Base-by-base conservation (phyloP, 1,140 invertebrate species). In the Bursaphelenchus mucronatus region DNA sequence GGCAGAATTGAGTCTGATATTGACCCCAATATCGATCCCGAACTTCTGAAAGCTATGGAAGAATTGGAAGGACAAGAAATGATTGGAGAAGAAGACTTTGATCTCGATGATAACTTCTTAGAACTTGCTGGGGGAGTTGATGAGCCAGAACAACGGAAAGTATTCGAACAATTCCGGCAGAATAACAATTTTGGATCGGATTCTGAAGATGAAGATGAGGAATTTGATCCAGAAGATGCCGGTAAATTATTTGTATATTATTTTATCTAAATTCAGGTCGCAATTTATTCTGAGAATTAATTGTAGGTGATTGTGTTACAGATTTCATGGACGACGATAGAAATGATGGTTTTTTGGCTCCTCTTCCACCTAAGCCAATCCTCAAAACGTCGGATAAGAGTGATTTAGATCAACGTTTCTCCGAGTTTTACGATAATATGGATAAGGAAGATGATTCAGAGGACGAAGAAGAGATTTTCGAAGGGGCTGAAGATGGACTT, bases 81-180 rank as follows among this genome's bases (percentile, higher is more conserved):
- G 83, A 86, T 93, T 80, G 90, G 85, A 81, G 86, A 90, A 0
- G 91, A 92, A 84, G 69, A 90, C 0, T 91, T 92, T 84, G 70
- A 88, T 63, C 81, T 96, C 0, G 92, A 95, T 74, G 92, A 94
- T 83, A 88, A 95, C 84, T 95, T 96, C 80, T 87, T 95, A 15
- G 83, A 87, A 75, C 77, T 90, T 59, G 90, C 89, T 19, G 88
- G 57, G 90, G 85, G 67, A 30, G 70, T 75, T 57, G 73, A 63
- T 19, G 40, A 74, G 15, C 17, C 46, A n/a, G 43, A 47, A 10
- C 53, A 53, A 19, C 30, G 57, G n/a, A 46, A 50, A 46, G 50
- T 70, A 30, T 64, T 58, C 30, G 70, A 70, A 41, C 68, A 71
- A 56, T 46, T 13, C 52, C 13, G 69, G 76, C 41, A 71, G 71